Percentiles rank a stretch among this genome's conserved stretches.
These are phyloP conservation scores for Labeo rohita DNA, from an alignment of 2,113 vertebrate species.

Conservation along the genomic window DNA sequence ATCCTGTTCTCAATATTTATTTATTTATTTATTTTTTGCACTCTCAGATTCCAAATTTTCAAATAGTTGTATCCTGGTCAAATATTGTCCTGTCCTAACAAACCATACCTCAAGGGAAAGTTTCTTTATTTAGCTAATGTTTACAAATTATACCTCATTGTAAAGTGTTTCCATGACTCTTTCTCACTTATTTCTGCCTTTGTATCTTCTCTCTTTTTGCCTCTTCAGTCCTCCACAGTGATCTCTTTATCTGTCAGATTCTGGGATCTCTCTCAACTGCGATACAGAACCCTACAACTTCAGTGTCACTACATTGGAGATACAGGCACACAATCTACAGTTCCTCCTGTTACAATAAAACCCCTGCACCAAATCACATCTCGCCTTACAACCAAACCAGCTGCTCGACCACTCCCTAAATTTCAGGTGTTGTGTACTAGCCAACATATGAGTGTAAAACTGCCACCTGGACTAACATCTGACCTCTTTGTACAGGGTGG, in stretches of 20 bases:
- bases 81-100: no score
- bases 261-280: slow-evolving; percentile 59
- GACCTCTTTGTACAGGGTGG: slow-evolving; percentile 69
- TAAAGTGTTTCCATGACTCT: not conserved
- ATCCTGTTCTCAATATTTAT: no score
- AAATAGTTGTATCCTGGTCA: no score
- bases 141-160: no score
- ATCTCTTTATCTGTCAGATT: slow-evolving; percentile 67
- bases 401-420: slow-evolving; percentile 19
- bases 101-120: no score
- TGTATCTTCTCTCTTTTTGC: not conserved
- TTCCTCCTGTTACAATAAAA: not conserved
- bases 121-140: no score
- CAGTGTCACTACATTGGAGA: slow-evolving; percentile 60
- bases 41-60: no score
- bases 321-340: not conserved
- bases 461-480: slow-evolving; percentile 68
- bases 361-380: not conserved
- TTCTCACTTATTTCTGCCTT: not conserved
- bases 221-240: slow-evolving; percentile 59
- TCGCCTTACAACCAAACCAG: not conserved
- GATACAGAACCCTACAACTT: slow-evolving; percentile 62
- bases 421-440: slow-evolving; percentile 66
- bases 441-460: slow-evolving; percentile 68
- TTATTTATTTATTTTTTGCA: no score